A percentile compares a stretch with the other conserved stretches of the same genome.
These are phyloP conservation scores for Homalodisca vitripennis DNA, from an alignment of 1,140 invertebrate species.

Conservation along the genomic window DNA sequence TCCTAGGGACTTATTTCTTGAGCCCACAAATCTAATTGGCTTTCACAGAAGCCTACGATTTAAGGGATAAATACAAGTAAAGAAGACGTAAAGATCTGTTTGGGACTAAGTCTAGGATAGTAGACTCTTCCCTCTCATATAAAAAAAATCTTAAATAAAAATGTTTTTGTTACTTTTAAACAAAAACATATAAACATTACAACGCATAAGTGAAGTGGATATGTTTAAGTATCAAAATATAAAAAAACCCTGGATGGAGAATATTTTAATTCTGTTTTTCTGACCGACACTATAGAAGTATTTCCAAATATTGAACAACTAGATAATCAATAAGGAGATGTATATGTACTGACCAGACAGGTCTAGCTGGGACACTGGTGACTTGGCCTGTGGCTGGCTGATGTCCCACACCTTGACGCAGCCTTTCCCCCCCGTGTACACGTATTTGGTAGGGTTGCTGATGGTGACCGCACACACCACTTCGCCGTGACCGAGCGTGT, in stretches of 20 bases:
- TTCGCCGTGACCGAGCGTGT: constrained; percentile 92
- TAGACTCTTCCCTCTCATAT: too few relatives aligned
- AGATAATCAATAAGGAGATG: not conserved
- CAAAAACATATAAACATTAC: too few relatives aligned
- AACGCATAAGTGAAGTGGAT: too few relatives aligned
- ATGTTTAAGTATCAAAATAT: not conserved
- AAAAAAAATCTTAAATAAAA: too few relatives aligned
- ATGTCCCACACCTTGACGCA: constrained; percentile 98
- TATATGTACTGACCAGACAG: constrained; percentile 69
- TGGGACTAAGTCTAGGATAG: too few relatives aligned
- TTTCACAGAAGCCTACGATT: too few relatives aligned
- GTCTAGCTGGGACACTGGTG: constrained; percentile 87
- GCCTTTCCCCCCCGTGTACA: constrained; percentile 97
- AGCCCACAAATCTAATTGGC: too few relatives aligned
- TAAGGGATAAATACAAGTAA: too few relatives aligned
- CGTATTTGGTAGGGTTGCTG: constrained; percentile 84
- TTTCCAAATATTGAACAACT: not conserved
- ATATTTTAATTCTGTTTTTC: not conserved
- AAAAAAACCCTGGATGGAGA: not conserved
- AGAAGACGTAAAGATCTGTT: too few relatives aligned
- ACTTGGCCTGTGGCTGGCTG: constrained; percentile 74
- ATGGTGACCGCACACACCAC: constrained; percentile 89
- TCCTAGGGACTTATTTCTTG: too few relatives aligned
- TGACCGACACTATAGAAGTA: not conserved
- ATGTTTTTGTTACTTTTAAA: too few relatives aligned